Evolutionary conservation across 2,113 vertebrate genomes (phyloP).

Genomic region (Notechis scutatus): DNA sequence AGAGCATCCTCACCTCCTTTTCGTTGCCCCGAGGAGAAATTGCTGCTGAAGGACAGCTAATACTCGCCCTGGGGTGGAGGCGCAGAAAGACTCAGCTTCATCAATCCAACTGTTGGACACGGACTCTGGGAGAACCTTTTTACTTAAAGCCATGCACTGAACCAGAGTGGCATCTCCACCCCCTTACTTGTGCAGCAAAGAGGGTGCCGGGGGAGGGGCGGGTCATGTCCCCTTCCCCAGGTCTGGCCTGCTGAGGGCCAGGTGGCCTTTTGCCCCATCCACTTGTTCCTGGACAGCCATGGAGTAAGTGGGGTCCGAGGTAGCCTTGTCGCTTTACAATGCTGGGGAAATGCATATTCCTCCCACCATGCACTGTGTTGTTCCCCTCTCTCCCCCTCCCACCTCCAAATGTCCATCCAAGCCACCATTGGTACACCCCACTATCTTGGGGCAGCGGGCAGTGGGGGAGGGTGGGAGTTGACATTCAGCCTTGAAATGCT

Average conservation of each 20-base stretch:
- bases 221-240: background rate
- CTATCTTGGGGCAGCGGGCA: background rate
- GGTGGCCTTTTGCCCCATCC: conserved; percentile 16
- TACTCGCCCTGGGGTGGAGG: conserved; percentile 40
- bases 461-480: background rate
- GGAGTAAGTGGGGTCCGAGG: conserved; percentile 13
- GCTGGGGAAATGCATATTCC: conserved; percentile 3
- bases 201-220: background rate
- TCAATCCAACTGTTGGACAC: background rate
- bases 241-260: background rate
- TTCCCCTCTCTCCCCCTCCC: no score
- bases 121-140: conserved; percentile 33
- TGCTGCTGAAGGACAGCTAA: conserved; percentile 88
- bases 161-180: conserved; percentile 26
- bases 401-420: background rate
- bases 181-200: background rate
- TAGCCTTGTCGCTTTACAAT: conserved; percentile 25
- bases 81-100: conserved; percentile 6
- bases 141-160: conserved; percentile 36
- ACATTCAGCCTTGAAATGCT: conserved; percentile 1
- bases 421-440: background rate
- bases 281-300: conserved; percentile 7
- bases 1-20: conserved; percentile 35
- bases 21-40: conserved; percentile 77
- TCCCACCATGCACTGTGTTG: background rate